Evolutionary conservation across 2,888 invertebrate species (phyloP).

Genomic region (Lampropteryx suffumata): DNA sequence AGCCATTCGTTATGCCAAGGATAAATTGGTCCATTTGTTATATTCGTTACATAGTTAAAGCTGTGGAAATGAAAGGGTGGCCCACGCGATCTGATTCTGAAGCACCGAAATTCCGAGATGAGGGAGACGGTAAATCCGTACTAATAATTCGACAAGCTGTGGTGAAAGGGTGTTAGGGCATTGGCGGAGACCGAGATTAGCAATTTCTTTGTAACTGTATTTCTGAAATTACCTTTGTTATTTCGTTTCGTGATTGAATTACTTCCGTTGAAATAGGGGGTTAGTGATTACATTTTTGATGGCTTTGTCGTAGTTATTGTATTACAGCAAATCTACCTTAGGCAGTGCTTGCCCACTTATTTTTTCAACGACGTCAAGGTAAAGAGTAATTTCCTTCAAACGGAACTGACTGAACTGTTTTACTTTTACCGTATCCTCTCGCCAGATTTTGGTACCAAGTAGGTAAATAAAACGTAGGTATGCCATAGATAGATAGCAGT

Average conservation of each 20-base stretch:
- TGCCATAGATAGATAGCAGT: no score
- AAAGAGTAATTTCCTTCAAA: background rate
- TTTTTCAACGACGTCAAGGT: no score
- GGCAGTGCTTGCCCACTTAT: no score
- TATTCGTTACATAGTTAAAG: constrained; percentile 36
- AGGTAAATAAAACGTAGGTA: no score
- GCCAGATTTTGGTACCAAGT: no score
- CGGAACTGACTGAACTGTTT: background rate
- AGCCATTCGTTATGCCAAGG: constrained; percentile 31
- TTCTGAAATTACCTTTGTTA: constrained; percentile 18
- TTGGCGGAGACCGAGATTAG: constrained; percentile 18
- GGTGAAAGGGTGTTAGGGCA: constrained; percentile 18
- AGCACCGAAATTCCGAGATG: constrained; percentile 10
- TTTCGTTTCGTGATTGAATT: constrained; percentile 15
- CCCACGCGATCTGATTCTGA: constrained; percentile 15
- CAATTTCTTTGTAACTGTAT: constrained; percentile 24
- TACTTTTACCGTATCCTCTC: background rate
- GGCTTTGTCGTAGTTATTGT: constrained; percentile 7
- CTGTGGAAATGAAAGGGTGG: constrained; percentile 31
- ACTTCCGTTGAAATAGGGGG: constrained; percentile 8
- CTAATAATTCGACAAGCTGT: constrained; percentile 6
- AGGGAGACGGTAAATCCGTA: constrained; percentile 1
- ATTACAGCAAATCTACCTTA: no score
- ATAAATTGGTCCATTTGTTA: constrained; percentile 42
- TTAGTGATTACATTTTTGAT: constrained; percentile 5